Conservation (phyloP, 2,113 vertebrate genomes). For the Craseonycteris thonglongyai region DNA sequence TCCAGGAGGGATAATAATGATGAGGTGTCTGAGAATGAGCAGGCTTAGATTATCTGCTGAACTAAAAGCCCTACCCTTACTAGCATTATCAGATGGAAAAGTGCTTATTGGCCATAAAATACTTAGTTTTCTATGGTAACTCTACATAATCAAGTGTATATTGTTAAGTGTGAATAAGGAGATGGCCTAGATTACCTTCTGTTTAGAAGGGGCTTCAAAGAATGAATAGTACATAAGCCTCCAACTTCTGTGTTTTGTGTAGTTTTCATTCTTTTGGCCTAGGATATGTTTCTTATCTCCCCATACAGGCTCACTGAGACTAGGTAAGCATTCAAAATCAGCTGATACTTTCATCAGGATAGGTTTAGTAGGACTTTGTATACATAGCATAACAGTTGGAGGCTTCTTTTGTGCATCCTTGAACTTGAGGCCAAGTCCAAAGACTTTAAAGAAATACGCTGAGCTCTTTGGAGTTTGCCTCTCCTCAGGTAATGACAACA, state of each 20-base stretch:
- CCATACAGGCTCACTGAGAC: neutral
- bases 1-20: neutral
- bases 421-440: conserved; percentile 22
- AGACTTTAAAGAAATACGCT: conserved; percentile 29
- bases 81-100: neutral
- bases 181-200: neutral
- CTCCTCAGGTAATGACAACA: conserved; percentile 31
- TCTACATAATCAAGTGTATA: neutral
- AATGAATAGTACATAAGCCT: neutral
- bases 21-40: neutral
- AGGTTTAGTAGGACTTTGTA: neutral
- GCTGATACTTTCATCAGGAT: neutral
- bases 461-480: conserved; percentile 18
- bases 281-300: neutral
- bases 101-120: neutral
- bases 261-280: neutral
- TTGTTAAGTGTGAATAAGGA: neutral
- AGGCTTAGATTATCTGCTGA: neutral
- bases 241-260: neutral
- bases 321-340: neutral
- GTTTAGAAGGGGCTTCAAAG: neutral
- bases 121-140: neutral
- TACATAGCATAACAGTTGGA: neutral
- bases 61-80: neutral
- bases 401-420: conserved; percentile 21